Percentiles rank a stretch among this genome's conserved stretches.
phyloP scores from a whole-genome alignment of 2,888 invertebrate genomes.

The Drosophila nr. medialis region DNA sequence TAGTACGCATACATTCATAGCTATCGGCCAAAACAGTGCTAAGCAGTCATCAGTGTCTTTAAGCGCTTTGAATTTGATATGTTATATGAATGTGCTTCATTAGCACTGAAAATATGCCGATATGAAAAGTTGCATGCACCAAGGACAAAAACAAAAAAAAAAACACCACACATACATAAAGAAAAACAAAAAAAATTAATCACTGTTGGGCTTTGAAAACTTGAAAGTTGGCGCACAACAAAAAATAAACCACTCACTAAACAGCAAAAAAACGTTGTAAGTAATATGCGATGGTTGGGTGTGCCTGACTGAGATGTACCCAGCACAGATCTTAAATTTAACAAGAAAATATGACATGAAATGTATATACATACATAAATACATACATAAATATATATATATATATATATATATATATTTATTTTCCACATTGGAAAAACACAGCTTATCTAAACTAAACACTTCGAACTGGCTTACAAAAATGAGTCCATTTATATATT shows the following conservation, averaged over 20 bases:
- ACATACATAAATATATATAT: too few relatives aligned
- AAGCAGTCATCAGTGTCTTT: background rate
- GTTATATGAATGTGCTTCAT: constrained; percentile 12
- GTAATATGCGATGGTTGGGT: background rate
- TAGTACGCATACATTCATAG: background rate
- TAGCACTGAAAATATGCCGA: constrained; percentile 14
- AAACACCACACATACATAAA: background rate
- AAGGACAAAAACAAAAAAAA: constrained; percentile 9
- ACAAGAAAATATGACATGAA: background rate
- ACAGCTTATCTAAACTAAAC: background rate
- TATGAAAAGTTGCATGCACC: constrained; percentile 26
- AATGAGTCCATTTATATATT: background rate
- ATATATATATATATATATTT: background rate
- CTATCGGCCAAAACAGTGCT: background rate
- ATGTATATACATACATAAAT: background rate
- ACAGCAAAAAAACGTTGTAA: constrained; percentile 1
- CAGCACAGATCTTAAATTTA: background rate
- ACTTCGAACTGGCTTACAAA: background rate
- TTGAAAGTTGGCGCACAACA: constrained; percentile 27
- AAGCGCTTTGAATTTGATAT: background rate
- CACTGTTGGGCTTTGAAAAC: constrained; percentile 27
- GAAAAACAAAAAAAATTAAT: constrained; percentile 16
- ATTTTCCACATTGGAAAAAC: background rate
- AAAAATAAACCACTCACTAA: constrained; percentile 15
- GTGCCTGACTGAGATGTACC: constrained; percentile 6